A percentile compares a stretch with the other conserved stretches of the same genome.
phyloP scores from a whole-genome alignment of 2,888 invertebrate species.

The Troides oblongomaculatus region DNA sequence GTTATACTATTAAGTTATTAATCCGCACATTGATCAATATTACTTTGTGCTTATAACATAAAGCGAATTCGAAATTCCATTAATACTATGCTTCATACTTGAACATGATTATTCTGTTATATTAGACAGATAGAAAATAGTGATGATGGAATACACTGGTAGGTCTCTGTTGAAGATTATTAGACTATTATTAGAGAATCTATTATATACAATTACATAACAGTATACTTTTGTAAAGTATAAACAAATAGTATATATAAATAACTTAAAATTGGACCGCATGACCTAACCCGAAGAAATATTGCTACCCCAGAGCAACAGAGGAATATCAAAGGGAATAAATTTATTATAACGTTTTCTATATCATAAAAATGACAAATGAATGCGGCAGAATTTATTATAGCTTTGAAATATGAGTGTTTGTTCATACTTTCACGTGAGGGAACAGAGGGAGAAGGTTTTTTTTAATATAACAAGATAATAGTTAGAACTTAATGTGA shows the following conservation, averaged over 20 bases:
- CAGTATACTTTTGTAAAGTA: neutral
- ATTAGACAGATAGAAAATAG: too few relatives aligned
- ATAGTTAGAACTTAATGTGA: too few relatives aligned
- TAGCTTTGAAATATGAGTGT: neutral
- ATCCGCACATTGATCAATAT: neutral
- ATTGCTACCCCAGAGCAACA: neutral
- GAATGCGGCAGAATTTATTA: neutral
- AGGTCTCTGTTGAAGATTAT: too few relatives aligned
- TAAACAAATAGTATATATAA: neutral
- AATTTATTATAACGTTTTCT: constrained; percentile 11
- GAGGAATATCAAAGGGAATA: constrained; percentile 1
- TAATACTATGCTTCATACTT: too few relatives aligned
- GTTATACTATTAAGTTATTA: neutral
- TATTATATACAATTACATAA: too few relatives aligned
- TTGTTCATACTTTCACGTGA: neutral
- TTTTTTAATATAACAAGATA: too few relatives aligned
- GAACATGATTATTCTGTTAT: too few relatives aligned
- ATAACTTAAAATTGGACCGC: neutral
- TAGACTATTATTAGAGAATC: too few relatives aligned
- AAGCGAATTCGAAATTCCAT: neutral
- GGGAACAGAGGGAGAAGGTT: neutral
- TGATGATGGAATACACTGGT: too few relatives aligned
- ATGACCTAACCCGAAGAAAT: neutral
- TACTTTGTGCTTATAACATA: neutral
- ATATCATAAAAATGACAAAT: constrained; percentile 7